Percentiles rank a stretch among this genome's conserved stretches.
These are phyloP conservation scores for Rhamphomyia laevipes DNA, from an alignment of 2,888 invertebrate species.

Conservation along the genomic window DNA sequence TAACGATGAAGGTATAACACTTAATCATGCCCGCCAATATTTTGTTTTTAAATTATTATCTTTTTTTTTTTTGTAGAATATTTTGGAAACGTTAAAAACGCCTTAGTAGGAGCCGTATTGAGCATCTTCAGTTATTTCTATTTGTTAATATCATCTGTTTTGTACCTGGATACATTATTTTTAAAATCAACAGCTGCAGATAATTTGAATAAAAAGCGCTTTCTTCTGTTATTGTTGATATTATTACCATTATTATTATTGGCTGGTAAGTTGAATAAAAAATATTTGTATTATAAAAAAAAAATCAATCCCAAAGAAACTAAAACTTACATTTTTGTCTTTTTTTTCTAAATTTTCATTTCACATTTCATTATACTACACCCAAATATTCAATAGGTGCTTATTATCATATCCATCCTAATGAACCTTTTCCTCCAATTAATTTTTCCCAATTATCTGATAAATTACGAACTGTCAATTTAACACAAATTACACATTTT, in stretches of 20 bases:
- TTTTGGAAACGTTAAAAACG: constrained; percentile 19
- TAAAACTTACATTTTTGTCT: not conserved
- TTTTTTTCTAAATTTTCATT: not conserved
- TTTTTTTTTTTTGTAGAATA: constrained; percentile 18
- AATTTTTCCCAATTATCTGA: constrained; percentile 25
- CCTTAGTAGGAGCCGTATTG: constrained; percentile 20
- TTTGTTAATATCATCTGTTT: constrained; percentile 30
- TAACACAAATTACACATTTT: constrained; percentile 3
- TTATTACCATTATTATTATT: constrained; percentile 44
- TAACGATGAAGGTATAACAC: constrained; percentile 20
- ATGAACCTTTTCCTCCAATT: constrained; percentile 33
- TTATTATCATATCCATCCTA: constrained; percentile 35
- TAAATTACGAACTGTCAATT: constrained; percentile 9
- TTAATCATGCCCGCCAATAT: too few species aligned
- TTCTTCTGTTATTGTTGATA: constrained; percentile 34
- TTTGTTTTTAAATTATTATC: too few species aligned
- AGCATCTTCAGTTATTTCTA: constrained; percentile 26
- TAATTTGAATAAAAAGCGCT: constrained; percentile 29
- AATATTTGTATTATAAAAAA: constrained; percentile 2
- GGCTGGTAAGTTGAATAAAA: constrained; percentile 42
- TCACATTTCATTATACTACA: not conserved
- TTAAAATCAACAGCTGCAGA: constrained; percentile 25
- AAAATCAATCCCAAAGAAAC: not conserved
- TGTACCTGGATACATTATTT: constrained; percentile 31
- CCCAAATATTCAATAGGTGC: constrained; percentile 22